phyloP scores from a whole-genome alignment of 2,113 vertebrate genomes.

The Vireo altiloquus region DNA sequence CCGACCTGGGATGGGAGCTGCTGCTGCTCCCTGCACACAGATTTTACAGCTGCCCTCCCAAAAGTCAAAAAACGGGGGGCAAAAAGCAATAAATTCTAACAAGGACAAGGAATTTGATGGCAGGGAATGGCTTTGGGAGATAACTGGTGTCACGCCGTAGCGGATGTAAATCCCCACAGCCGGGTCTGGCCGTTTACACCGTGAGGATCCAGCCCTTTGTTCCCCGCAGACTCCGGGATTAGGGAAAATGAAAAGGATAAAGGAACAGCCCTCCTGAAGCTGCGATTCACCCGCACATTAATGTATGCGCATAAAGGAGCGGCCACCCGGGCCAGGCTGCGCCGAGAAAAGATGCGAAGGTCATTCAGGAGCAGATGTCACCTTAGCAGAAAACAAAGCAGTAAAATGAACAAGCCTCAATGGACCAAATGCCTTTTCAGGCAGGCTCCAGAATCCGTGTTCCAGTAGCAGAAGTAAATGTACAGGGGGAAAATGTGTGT shows the following conservation, averaged over 20 bases:
- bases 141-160: not conserved
- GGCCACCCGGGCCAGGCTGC: constrained; percentile 55
- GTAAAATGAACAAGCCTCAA: constrained; percentile 66
- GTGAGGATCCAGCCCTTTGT: constrained; percentile 48
- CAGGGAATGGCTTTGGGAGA: constrained; percentile 12
- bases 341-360: constrained; percentile 61
- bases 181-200: constrained; percentile 7
- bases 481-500: not conserved
- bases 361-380: constrained; percentile 73
- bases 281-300: constrained; percentile 47
- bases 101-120: not conserved
- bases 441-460: constrained; percentile 45
- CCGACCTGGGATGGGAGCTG: fast-evolving
- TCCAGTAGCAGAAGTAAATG: constrained; percentile 54
- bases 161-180: not conserved
- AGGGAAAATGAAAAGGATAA: constrained; percentile 56
- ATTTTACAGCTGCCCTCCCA: not conserved
- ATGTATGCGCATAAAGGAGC: constrained; percentile 67
- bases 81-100: not conserved
- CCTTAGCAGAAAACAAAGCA: constrained; percentile 66
- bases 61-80: not conserved
- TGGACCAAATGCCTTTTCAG: constrained; percentile 66
- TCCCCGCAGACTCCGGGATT: constrained; percentile 35
- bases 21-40: not conserved
- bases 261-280: constrained; percentile 60